Base-by-base conservation (phyloP, 1,140 invertebrate genomes). In the Drosophila virilis region DNA sequence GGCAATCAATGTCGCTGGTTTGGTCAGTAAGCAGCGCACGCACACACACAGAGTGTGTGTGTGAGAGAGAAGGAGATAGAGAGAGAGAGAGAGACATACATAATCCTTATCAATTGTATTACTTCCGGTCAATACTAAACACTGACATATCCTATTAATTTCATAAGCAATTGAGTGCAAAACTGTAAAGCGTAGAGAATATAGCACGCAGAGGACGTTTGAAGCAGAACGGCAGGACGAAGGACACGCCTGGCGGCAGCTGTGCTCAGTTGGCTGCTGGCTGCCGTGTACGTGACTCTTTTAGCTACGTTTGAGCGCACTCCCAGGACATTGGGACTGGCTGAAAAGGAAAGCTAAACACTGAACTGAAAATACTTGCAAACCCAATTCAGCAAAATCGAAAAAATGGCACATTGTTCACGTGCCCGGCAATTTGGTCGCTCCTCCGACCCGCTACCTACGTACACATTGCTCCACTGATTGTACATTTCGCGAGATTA, bases 91-190 rank as follows among this genome's bases (percentile, higher is more conserved):
- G 6, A 17, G 77, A 83, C 68, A 81, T 84, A 81, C 72, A 83
- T 83, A 90, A 91, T 91, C 83, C 89, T 91, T 91, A 91, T 91
- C 88, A 88, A 91, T 88, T 91, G 81, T 89, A 91, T 91, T 91
- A 89, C 80, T 91, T 91, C 89, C 89, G 89, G 84, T 91, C 89
- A 85, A 91, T 91, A 91, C 84, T 85, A 85, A 86, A 90, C 80
- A 91, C 80, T 89, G 89, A 91, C 89, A 91, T 75, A 89, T 91
- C 89, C 89, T 91, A 91, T 91, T 91, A 91, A 89, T 85, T 91
- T 85, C 85, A 79, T 91, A 91, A 91, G 89, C 89, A 91, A 91
- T 91, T 90, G 86, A 90, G 82, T 90, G 84, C 85, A 89, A 90
- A 89, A 89, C 84, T 89, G 84, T 89, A 89, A 89, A 89, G 85